Conservation (phyloP, 2,113 vertebrate genomes). For the Platichthys flesus region DNA sequence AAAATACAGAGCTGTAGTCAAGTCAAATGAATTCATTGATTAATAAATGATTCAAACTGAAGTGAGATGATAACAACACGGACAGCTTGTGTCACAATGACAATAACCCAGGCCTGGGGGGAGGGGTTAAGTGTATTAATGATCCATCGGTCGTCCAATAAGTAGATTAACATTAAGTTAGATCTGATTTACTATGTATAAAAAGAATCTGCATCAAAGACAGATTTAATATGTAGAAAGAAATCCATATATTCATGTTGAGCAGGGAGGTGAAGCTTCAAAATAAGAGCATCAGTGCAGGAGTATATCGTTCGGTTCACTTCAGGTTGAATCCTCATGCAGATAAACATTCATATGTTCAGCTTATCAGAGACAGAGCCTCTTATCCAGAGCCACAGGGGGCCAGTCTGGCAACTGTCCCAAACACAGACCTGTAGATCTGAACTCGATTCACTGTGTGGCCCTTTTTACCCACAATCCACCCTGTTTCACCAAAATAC, state of each 20-base stretch:
- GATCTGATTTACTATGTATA: not conserved
- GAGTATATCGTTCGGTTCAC: not conserved
- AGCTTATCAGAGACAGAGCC: constrained; percentile 33
- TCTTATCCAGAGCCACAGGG: constrained; percentile 63
- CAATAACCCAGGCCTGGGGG: not conserved
- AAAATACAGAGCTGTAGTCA: too few species aligned
- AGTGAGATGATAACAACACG: not conserved
- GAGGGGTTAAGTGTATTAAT: constrained; percentile 28
- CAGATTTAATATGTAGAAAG: too few species aligned
- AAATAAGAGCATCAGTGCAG: not conserved
- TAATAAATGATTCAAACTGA: too few species aligned
- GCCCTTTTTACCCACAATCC: not conserved
- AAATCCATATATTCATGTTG: too few species aligned
- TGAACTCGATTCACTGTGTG: not conserved
- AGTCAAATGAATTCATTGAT: too few species aligned
- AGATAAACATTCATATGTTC: not conserved
- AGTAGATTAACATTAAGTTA: constrained; percentile 47
- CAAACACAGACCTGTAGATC: constrained; percentile 33
- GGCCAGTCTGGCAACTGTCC: constrained; percentile 46
- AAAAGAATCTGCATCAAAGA: not conserved
- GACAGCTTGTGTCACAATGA: not conserved
- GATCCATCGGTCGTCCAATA: constrained; percentile 26
- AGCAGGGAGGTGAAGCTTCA: too few species aligned
- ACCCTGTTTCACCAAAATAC: not conserved
- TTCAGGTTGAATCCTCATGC: not conserved